These are phyloP conservation scores for Protonemura montana DNA, from an alignment of 2,888 invertebrate species.

Conservation along the genomic window DNA sequence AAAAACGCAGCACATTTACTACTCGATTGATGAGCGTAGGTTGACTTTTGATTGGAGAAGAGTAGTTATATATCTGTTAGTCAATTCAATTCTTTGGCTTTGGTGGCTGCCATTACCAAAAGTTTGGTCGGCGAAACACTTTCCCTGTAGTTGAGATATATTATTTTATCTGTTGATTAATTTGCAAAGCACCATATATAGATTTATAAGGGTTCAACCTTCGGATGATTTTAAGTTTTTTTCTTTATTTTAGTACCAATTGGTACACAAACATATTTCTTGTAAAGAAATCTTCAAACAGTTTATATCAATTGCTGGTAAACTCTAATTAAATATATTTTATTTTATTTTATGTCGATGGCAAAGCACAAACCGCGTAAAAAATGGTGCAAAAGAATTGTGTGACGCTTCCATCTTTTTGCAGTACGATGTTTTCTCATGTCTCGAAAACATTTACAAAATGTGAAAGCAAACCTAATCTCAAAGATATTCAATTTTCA, in stretches of 20 bases:
- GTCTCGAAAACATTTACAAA: not conserved
- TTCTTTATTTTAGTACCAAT: not conserved
- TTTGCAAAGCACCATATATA: constrained; percentile 30
- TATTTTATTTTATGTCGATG: not conserved
- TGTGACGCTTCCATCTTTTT: not conserved
- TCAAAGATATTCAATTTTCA: constrained; percentile 7
- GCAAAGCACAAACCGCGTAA: not conserved
- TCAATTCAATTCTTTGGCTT: not conserved
- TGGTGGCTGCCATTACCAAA: not conserved
- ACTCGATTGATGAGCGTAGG: not conserved
- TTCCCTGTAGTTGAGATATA: not conserved
- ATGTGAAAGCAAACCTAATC: not conserved
- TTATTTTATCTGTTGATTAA: constrained; percentile 20
- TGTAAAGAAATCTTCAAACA: not conserved
- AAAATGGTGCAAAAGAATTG: constrained; percentile 34
- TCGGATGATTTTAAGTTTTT: not conserved
- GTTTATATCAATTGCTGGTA: not conserved
- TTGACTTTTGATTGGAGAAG: not conserved
- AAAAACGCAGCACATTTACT: not conserved
- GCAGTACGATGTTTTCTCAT: not conserved
- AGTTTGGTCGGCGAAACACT: not conserved
- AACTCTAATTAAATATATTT: not conserved
- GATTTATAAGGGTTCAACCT: constrained; percentile 8
- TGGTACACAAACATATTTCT: not conserved
- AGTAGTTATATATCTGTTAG: not conserved